Conservation (phyloP, 2,797 vertebrate genomes). For the Betta splendens region DNA sequence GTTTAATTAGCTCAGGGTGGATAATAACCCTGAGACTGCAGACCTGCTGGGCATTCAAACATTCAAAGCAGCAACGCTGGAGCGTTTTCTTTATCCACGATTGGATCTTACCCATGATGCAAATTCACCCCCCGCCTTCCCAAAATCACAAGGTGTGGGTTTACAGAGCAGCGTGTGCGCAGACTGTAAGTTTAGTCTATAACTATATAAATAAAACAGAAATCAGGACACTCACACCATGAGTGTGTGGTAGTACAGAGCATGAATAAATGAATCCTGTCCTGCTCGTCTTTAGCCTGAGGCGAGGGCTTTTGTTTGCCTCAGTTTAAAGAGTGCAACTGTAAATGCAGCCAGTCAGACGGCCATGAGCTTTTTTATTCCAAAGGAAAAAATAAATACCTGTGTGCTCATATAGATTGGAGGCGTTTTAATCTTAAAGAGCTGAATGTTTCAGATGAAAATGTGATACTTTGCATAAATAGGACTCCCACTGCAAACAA, state of each 20-base stretch:
- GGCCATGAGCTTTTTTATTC: not conserved
- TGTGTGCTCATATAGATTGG: not conserved
- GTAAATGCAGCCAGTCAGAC: not conserved
- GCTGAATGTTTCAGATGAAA: constrained; percentile 2
- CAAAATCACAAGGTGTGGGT: too few species aligned
- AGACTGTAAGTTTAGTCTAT: not conserved
- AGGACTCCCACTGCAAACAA: constrained; percentile 40
- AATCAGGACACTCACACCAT: not conserved
- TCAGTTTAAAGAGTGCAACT: too few species aligned
- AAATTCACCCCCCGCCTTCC: too few species aligned
- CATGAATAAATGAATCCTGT: not conserved
- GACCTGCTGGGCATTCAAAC: too few species aligned
- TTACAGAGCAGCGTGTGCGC: not conserved
- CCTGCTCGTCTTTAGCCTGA: not conserved
- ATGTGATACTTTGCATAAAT: constrained; percentile 12
- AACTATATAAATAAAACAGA: not conserved
- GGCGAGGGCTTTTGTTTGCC: not conserved
- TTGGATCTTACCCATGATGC: too few species aligned
- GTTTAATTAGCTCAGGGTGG: too few species aligned
- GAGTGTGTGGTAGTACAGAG: not conserved
- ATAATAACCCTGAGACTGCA: too few species aligned
- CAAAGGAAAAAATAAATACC: not conserved
- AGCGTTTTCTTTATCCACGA: too few species aligned
- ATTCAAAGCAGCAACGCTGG: too few species aligned
- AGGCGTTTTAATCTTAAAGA: not conserved